A percentile compares a stretch with the other conserved stretches of the same genome.
Conservation (phyloP, 2,797 vertebrate species). For the Nasua narica region DNA sequence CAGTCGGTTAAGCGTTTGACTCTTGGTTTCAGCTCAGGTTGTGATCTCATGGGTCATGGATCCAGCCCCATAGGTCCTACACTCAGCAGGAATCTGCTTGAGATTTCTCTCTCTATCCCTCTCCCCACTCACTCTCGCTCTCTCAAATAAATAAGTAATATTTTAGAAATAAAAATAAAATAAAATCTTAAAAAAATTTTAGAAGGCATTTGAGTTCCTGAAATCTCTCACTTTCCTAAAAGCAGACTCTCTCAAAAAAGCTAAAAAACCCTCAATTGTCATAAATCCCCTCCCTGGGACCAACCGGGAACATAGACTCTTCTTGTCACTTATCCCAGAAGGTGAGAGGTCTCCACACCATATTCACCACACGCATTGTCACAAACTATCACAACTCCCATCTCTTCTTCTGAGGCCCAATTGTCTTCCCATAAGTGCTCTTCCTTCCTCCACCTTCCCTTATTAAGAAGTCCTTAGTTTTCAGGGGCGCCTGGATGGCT, state of each 20-base stretch:
- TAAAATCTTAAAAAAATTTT: not conserved
- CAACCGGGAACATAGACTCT: not conserved
- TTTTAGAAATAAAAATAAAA: not conserved
- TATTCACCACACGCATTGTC: not conserved
- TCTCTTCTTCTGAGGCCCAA: not conserved
- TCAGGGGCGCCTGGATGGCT: no score
- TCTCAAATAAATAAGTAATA: not conserved
- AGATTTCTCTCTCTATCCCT: not conserved
- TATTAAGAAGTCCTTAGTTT: not conserved
- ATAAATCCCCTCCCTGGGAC: not conserved
- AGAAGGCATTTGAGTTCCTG: not conserved
- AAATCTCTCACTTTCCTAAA: conserved; percentile 6
- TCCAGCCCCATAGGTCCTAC: not conserved
- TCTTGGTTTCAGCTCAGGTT: not conserved
- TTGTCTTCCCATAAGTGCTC: not conserved
- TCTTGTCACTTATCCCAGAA: not conserved
- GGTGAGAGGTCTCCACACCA: not conserved
- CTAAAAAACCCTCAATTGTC: not conserved
- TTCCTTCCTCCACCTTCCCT: not conserved
- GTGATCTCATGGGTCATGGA: not conserved
- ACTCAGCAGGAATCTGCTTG: not conserved
- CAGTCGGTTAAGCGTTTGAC: not conserved
- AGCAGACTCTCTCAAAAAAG: not conserved
- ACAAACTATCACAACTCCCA: not conserved
- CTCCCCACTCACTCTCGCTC: not conserved